Conservation (phyloP, 2,888 invertebrate genomes). For the Slavum lentiscoides region DNA sequence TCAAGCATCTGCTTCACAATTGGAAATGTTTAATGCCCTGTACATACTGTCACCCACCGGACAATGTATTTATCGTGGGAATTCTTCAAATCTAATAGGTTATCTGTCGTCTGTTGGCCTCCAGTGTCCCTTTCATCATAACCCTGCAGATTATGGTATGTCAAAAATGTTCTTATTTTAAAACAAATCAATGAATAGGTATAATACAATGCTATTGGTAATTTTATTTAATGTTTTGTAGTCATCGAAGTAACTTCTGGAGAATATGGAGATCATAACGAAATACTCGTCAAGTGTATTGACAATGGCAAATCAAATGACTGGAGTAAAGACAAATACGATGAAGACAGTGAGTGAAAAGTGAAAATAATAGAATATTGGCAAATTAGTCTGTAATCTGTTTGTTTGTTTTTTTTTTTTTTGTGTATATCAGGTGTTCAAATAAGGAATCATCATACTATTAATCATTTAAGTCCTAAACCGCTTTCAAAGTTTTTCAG, state of each 20-base stretch:
- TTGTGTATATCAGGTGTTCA: neutral
- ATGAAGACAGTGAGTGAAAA: slow-evolving; percentile 61
- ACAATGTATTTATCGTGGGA: slow-evolving; percentile 78
- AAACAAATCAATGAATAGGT: neutral
- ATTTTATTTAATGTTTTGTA: slow-evolving; percentile 59
- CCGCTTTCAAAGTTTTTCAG: slow-evolving; percentile 6
- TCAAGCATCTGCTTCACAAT: slow-evolving; percentile 83
- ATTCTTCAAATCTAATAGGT: slow-evolving; percentile 73
- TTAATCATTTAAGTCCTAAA: neutral
- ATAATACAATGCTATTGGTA: neutral
- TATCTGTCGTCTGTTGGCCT: slow-evolving; percentile 69
- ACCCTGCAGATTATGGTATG: slow-evolving; percentile 85
- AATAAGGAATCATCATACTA: slow-evolving; percentile 1
- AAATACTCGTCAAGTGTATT: slow-evolving; percentile 66
- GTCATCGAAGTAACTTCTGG: slow-evolving; percentile 81
- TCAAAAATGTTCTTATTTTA: neutral
- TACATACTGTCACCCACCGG: slow-evolving; percentile 78
- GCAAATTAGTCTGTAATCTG: neutral
- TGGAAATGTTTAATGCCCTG: slow-evolving; percentile 86
- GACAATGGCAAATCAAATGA: slow-evolving; percentile 67
- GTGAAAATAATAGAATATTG: neutral
- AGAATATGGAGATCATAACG: slow-evolving; percentile 69
- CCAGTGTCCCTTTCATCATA: slow-evolving; percentile 82
- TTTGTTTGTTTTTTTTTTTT: neutral
- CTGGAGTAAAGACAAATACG: slow-evolving; percentile 62